Evolutionary conservation across 1,140 invertebrate species (phyloP), one percentile per base, ranked within the genome.

Genomic region (Eciton burchellii): DNA sequence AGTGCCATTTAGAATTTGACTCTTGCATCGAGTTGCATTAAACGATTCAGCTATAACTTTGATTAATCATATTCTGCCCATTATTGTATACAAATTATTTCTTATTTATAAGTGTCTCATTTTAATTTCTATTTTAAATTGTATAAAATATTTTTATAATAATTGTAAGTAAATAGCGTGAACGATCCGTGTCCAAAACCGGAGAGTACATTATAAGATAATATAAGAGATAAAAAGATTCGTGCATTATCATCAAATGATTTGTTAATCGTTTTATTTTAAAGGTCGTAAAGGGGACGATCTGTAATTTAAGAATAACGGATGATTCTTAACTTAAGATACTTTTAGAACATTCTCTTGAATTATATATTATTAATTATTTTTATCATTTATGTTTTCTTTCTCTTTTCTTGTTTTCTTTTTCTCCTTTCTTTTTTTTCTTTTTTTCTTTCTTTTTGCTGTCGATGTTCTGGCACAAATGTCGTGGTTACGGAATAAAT

Each of bases 151-250:
- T 76, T 65, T 56, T 19, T 52, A 65, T 65, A 49, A 5, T 60
- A 47, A 60, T 26, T n/a, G 1, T 76, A 59, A 43, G 60, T 62
- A 65, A 14, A 68, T 79, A 77, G 81, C 81, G 81, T 82, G 81
- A 82, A 82, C 81, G 81, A 82, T 77, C 81, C 81, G 81, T 65
- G 19, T 5, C 72, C 81, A 76, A 73, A 82, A 76, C 59, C 59
- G 56, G 74, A 82, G 57, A 59, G 29, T 77, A 82, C 77, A 77
- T 43, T 63, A 62, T 77, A 77, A 81, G 65, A 54, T 81, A 81
- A 81, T 29, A 41, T 81, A 81, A 82, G 59, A 76, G 43, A 57
- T 82, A 57, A 73, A 56, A 73, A 73, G 73, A 73, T 63, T 76
- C 35, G 35, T 76, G 47, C 59, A 76, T 76, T 72, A 72, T 9